phyloP scores from a whole-genome alignment of 2,113 vertebrate genomes.

The Notothenia rossii region DNA sequence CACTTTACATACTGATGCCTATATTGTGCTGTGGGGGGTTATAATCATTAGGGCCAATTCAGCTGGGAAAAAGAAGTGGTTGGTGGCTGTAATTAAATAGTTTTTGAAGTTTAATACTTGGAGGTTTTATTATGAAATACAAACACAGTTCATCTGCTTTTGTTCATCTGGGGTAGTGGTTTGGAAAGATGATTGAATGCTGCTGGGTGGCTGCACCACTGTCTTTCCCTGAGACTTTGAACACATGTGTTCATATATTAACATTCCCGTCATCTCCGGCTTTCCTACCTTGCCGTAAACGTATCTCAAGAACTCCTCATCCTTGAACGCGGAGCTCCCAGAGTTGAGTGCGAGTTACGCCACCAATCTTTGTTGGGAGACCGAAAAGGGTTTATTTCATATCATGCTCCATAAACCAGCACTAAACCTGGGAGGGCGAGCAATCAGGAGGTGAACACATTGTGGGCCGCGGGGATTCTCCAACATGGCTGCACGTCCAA shows the following conservation, averaged over 20 bases:
- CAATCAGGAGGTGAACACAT: constrained; percentile 74
- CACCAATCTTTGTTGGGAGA: constrained; percentile 71
- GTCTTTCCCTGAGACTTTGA: constrained; percentile 15
- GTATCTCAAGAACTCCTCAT: constrained; percentile 60
- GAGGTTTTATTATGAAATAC: constrained; percentile 9
- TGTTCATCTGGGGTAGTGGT: constrained; percentile 25
- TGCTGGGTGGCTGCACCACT: background rate
- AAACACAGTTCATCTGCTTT: constrained; percentile 2
- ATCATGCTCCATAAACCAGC: constrained; percentile 81
- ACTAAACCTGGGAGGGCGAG: constrained; percentile 74
- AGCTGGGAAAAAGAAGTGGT: background rate
- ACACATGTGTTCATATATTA: constrained; percentile 43
- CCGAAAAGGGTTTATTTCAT: constrained; percentile 78
- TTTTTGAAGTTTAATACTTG: constrained; percentile 31
- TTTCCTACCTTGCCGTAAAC: constrained; percentile 30
- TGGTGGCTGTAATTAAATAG: constrained; percentile 15
- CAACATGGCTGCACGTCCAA: constrained; percentile 60
- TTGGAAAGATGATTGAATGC: constrained; percentile 34
- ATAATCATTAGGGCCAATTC: constrained; percentile 1
- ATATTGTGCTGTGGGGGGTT: background rate
- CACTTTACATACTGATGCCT: constrained; percentile 49
- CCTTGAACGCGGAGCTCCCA: constrained; percentile 54
- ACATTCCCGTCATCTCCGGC: constrained; percentile 25
- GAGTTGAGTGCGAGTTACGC: constrained; percentile 58
- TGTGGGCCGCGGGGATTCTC: constrained; percentile 54